Conservation (phyloP, 2,888 invertebrate species). For the Hydriomena furcata region DNA sequence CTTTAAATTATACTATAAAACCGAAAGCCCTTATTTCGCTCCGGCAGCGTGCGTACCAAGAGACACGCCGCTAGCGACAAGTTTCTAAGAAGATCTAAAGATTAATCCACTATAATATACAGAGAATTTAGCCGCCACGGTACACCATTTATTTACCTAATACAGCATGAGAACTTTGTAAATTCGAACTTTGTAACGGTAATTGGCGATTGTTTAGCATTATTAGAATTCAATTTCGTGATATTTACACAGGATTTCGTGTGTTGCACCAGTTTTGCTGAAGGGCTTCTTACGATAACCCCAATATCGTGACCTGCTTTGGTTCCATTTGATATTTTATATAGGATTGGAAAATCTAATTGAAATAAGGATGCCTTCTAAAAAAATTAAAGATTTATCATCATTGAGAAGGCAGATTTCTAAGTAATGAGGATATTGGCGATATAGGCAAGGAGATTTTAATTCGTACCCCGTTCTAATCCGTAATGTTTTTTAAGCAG, state of each 20-base stretch:
- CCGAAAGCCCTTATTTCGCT: constrained; percentile 47
- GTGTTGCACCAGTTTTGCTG: constrained; percentile 27
- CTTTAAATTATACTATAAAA: constrained; percentile 13
- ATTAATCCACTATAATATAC: constrained; percentile 55
- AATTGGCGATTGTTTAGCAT: constrained; percentile 64
- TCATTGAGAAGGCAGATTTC: no score
- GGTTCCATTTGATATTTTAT: background rate
- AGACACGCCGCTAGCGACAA: constrained; percentile 65
- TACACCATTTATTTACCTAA: constrained; percentile 59
- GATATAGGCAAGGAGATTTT: no score
- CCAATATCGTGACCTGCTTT: constrained; percentile 22
- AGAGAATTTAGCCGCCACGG: constrained; percentile 44
- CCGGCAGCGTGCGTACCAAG: constrained; percentile 61
- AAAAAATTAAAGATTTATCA: no score
- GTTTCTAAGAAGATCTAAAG: constrained; percentile 67
- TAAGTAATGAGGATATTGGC: no score
- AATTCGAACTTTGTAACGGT: constrained; percentile 58
- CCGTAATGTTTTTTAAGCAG: no score
- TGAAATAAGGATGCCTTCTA: no score
- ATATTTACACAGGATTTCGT: constrained; percentile 45
- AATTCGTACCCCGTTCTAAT: no score
- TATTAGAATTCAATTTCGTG: constrained; percentile 58
- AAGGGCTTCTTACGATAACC: constrained; percentile 23
- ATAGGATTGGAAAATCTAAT: background rate
- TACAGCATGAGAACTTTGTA: constrained; percentile 58